phyloP scores from a whole-genome alignment of 2,113 vertebrate genomes.

The Lophotis ruficrista region DNA sequence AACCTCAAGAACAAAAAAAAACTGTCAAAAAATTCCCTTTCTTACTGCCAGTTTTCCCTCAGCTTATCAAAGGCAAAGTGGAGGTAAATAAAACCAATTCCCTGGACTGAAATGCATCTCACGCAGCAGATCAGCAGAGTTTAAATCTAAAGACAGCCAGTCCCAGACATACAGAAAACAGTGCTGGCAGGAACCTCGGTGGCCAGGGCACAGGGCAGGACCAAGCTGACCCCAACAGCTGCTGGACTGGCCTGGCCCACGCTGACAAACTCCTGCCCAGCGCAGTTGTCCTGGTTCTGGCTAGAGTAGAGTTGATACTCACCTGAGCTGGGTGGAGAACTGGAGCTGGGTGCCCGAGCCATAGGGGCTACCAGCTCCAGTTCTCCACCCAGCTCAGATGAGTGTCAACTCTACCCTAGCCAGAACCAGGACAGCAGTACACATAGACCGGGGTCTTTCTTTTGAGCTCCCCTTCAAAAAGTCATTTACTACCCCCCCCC shows the following conservation, averaged over 20 bases:
- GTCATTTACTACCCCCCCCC: accelerated
- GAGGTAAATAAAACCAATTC: neutral
- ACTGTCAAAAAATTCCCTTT: neutral
- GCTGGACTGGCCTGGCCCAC: accelerated
- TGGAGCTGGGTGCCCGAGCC: too few species aligned
- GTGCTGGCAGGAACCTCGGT: neutral
- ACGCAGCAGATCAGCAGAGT: neutral
- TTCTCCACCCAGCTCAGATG: too few species aligned
- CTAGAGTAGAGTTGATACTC: too few species aligned
- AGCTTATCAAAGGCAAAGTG: neutral
- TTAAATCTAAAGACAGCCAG: neutral
- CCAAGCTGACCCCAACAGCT: neutral
- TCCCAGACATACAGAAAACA: neutral
- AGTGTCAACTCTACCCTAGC: too few species aligned
- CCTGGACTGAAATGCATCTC: neutral
- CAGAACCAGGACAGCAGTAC: too few species aligned
- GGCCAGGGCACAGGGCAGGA: neutral
- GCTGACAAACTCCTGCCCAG: neutral
- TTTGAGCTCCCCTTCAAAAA: neutral
- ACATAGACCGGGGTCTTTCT: neutral
- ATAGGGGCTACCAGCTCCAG: too few species aligned
- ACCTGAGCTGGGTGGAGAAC: too few species aligned
- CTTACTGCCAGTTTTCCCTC: neutral
- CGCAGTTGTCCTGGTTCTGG: too few species aligned
- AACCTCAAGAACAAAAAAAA: too few species aligned